Evolutionary conservation across 1,140 invertebrate genomes (phyloP), one percentile per base, ranked within the genome.

Genomic region (Pogonomyrmex barbatus): DNA sequence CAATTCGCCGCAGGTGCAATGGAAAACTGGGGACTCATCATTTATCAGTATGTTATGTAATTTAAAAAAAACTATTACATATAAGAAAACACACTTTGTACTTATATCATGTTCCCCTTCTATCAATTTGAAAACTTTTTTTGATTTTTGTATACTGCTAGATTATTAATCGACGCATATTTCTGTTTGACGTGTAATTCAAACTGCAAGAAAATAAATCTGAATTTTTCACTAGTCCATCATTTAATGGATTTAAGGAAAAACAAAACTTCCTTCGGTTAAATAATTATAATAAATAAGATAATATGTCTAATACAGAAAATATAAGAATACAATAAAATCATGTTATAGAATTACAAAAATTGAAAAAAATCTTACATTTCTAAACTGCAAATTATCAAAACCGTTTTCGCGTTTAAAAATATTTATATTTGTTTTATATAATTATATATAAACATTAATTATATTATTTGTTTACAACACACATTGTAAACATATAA

Each of bases 1-100:
- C 96, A 98, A 88, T 98, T 98, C 94, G 95, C 96, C 4, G 96
- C 97, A 1, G 98, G 97, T 47, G 98, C 98, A 30, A 98, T 98
- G 97, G 97, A 98, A 93, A 98, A 98, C 94, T 98, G 97, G 96
- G 96, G 96, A 17, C 90, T 97, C 1, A 95, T 97, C 9, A 96
- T 96, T 12, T 97, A 96, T 83, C 92, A 95, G 95, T 96, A 95
- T 92, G 92, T 5, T 14, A 30, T 5, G 17, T 70, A 47, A 47
- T 47, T 45, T 14, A 47, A 54, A 2, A 36, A 4, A 84, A 60
- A 33, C 5, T 60, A 24, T 24, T 24, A 24, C 24, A 0, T 24
- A 24, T 24, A 24, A 24, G 24, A 24, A 24, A 24, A 24, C 24
- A 24, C 24, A 24, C 24, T 24, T 24, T 24, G 24, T 24, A 24